Percentiles rank a stretch among this genome's conserved stretches.
Evolutionary conservation across 2,888 invertebrate species (phyloP).

Genomic region (Drosophila atroscutellata): DNA sequence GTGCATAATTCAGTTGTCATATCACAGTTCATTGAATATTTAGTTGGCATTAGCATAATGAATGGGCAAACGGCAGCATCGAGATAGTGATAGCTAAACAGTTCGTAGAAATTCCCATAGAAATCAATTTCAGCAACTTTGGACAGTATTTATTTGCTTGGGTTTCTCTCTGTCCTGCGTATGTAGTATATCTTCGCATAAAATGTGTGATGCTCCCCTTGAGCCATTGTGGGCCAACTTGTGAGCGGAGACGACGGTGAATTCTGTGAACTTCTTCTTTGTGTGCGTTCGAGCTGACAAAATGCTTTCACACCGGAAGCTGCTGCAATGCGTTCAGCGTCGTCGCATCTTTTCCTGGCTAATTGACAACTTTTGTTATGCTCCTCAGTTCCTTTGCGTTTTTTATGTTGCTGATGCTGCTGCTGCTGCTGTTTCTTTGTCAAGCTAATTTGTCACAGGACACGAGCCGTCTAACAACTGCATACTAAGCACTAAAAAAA

Average conservation of each 20-base stretch:
- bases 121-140: not conserved
- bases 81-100: conserved; percentile 1
- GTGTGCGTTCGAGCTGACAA: conserved; percentile 69
- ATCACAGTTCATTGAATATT: conserved; percentile 44
- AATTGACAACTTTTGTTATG: conserved; percentile 65
- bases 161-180: not conserved
- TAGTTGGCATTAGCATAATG: conserved; percentile 36
- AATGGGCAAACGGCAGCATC: not conserved
- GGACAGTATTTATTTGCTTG: conserved; percentile 2
- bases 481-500: conserved; percentile 28
- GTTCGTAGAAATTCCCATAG: not conserved
- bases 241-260: not conserved
- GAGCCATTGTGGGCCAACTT: conserved; percentile 22
- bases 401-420: conserved; percentile 48
- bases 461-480: conserved; percentile 21
- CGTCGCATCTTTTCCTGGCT: conserved; percentile 48
- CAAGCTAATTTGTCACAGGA: conserved; percentile 73
- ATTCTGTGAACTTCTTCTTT: conserved; percentile 18
- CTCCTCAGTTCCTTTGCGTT: conserved; percentile 17
- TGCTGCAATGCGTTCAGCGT: conserved; percentile 74
- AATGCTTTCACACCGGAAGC: conserved; percentile 79
- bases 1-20: conserved; percentile 35
- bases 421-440: conserved; percentile 48
- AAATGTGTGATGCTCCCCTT: conserved; percentile 8
- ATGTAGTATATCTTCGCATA: not conserved